These are phyloP conservation scores for Patiria miniata DNA, from an alignment of 35 echinoderm and acorn worm species.

Conservation along the genomic window DNA sequence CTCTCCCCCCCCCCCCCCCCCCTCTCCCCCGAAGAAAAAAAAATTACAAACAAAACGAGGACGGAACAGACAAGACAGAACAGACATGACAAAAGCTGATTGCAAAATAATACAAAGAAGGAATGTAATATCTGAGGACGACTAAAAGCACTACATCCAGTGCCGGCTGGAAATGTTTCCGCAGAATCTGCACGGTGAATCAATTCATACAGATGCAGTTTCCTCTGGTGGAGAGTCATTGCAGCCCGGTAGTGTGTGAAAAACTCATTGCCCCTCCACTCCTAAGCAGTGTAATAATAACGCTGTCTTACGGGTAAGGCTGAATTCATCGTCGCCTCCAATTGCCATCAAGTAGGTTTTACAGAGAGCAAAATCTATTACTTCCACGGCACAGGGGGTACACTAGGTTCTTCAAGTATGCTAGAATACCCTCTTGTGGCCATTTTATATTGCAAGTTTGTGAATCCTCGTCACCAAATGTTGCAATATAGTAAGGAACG, in stretches of 20 bases:
- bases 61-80: too few species aligned
- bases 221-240: not conserved
- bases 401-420: conserved; percentile 52
- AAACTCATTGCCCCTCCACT: conserved; percentile 56
- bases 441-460: too few species aligned
- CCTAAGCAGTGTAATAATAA: conserved; percentile 69
- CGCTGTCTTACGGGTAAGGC: conserved; percentile 34
- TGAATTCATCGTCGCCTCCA: not conserved
- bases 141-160: conserved; percentile 45
- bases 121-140: too few species aligned
- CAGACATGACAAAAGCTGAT: too few species aligned
- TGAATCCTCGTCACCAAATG: too few species aligned
- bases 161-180: conserved; percentile 11
- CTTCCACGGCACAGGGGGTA: conserved; percentile 48
- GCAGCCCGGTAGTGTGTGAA: not conserved
- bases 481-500: too few species aligned
- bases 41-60: too few species aligned
- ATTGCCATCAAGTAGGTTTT: conserved; percentile 61
- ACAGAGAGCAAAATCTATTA: conserved; percentile 37
- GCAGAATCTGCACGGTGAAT: not conserved
- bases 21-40: too few species aligned
- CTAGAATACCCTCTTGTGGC: not conserved
- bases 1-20: not conserved
- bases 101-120: too few species aligned
- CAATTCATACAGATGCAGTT: not conserved